Base-by-base conservation (phyloP, 35 echinoderm and acorn worm genomes). In the Strongylocentrotus purpuratus region DNA sequence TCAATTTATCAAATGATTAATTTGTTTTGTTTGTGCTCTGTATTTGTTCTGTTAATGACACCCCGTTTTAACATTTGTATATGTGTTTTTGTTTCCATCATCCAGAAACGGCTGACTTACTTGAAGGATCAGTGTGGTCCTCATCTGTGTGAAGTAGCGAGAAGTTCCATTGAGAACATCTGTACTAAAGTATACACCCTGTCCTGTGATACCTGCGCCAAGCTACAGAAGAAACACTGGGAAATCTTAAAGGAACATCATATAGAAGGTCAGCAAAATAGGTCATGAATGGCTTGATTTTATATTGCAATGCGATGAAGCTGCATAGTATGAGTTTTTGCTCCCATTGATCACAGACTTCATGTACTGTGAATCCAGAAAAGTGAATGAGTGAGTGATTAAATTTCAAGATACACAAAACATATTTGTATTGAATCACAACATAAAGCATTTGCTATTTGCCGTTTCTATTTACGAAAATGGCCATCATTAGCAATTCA, bases 51-150 rank as follows among this genome's bases (percentile, higher is more conserved):
- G 22, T 78, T n/a, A 7, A 22, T 78, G 28, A n/a, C 20, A 70
- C 15, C 61, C 17, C 2, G 25, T 70, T 70, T 28, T 25, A 7
- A 28, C 10, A 25, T 85, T 20, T 86, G 0, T 94, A 7, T 6
- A 94, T 50, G 7, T 33, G 14, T 94, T 46, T 78, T 89, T 35
- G 33, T 22, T 89, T 93, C 28, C 46, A 33, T 46, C 12, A 22
- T 93, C 46, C 95, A 99, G 98, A 97, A 99, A 96, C 94, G 98
- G 31, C 88, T 99, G 52, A 94, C 97, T 14, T 96, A 99, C 87
- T 95, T 99, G 86, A 99, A 99, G 94, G 96, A 97, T 89, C 97
- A 99, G 94, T 99, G 98, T 94, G 98, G 98, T 7, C 96, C 97
- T 12, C 98, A 99, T 95, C 92, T 99, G 15, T 87, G 90, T 85